Evolutionary conservation across 2,888 invertebrate genomes (phyloP).

Genomic region (Laspeyria flexula): DNA sequence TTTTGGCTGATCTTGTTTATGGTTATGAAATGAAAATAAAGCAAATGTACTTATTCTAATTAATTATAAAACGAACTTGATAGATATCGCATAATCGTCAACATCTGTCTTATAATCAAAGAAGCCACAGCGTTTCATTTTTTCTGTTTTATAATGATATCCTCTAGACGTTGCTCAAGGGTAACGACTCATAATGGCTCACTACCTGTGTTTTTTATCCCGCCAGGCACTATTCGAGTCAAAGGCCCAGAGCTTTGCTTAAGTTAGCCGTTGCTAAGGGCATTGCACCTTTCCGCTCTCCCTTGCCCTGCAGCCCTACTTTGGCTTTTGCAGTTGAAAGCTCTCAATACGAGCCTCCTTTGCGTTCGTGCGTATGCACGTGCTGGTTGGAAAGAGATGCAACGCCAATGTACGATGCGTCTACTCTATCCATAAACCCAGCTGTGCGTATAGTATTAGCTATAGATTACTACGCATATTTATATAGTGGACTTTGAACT

Average conservation of each 20-base stretch:
- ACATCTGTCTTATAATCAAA: conserved; percentile 28
- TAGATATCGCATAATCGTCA: conserved; percentile 12
- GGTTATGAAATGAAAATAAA: too few species aligned
- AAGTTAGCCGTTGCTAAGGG: conserved; percentile 77
- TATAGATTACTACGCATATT: conserved; percentile 69
- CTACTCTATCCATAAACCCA: conserved; percentile 71
- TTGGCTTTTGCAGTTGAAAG: conserved; percentile 74
- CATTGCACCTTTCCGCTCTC: conserved; percentile 83
- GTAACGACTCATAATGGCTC: conserved; percentile 76
- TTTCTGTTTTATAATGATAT: conserved; percentile 54
- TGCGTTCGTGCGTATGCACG: conserved; percentile 60
- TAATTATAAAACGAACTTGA: conserved; percentile 6
- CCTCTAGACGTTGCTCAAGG: conserved; percentile 80
- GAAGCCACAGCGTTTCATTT: conserved; percentile 15
- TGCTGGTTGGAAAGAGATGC: conserved; percentile 78
- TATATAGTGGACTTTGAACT: conserved; percentile 83
- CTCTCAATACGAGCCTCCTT: conserved; percentile 67
- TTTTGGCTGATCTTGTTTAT: too few species aligned
- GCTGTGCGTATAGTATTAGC: conserved; percentile 72
- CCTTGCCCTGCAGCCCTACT: conserved; percentile 85
- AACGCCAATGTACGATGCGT: conserved; percentile 66
- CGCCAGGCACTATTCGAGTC: conserved; percentile 69
- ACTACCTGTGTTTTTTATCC: conserved; percentile 84
- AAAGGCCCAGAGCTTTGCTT: conserved; percentile 77
- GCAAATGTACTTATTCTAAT: too few species aligned